Evolutionary conservation across 1,140 invertebrate species (phyloP).

Genomic region (Saccostrea cuccullata): DNA sequence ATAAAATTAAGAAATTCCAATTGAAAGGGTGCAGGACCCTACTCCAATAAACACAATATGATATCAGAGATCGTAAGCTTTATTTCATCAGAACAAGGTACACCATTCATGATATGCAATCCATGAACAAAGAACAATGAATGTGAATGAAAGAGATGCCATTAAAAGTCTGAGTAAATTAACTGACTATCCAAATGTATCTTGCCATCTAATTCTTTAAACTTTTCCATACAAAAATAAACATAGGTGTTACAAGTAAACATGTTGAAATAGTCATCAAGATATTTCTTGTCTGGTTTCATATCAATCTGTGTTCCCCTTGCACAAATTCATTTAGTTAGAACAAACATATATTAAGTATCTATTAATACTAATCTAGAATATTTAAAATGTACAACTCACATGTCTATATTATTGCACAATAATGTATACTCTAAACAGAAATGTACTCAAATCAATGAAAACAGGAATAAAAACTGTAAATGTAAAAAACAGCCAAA

Average conservation of each 20-base stretch:
- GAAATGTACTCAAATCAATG: not conserved
- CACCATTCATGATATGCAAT: constrained; percentile 31
- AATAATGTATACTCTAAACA: not conserved
- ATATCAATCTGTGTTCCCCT: not conserved
- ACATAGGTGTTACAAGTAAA: too few species aligned
- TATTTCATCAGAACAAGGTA: constrained; percentile 33
- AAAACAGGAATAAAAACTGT: not conserved
- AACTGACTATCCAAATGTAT: not conserved
- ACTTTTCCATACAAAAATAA: too few species aligned
- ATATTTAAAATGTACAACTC: not conserved
- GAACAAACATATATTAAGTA: constrained; percentile 11
- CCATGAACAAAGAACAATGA: not conserved
- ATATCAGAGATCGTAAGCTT: constrained; percentile 17
- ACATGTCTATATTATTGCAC: not conserved
- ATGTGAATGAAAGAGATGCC: constrained; percentile 13
- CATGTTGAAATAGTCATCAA: too few species aligned
- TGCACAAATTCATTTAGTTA: not conserved
- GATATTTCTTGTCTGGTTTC: too few species aligned
- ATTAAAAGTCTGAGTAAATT: not conserved
- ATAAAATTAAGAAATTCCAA: too few species aligned
- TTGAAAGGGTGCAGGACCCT: too few species aligned
- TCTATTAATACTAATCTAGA: not conserved
- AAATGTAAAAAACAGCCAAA: not conserved
- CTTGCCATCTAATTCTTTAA: too few species aligned
- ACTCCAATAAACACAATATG: too few species aligned